These are phyloP conservation scores for Drosophila lutescens DNA, from an alignment of 2,888 invertebrate species.

Conservation along the genomic window DNA sequence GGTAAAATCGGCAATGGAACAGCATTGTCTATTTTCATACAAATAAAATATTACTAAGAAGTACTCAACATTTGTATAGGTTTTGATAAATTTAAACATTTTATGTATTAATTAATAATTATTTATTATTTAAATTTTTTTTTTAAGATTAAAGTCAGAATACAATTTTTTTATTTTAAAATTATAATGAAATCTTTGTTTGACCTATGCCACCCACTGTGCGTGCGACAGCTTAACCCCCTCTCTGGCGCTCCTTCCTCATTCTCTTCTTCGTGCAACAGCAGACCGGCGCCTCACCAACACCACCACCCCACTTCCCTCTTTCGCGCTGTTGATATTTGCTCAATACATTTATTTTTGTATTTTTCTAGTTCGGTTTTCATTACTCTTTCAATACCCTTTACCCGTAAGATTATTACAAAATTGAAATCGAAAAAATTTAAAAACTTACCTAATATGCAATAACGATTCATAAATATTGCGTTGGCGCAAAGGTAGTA, in stretches of 20 bases:
- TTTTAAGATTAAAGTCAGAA: background rate
- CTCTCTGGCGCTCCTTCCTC: constrained; percentile 13
- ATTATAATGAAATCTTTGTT: no score
- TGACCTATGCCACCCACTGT: constrained; percentile 21
- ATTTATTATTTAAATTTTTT: background rate
- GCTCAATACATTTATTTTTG: constrained; percentile 75
- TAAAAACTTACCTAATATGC: no score
- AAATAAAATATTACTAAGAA: background rate
- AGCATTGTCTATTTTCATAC: background rate
- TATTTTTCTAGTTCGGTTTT: constrained; percentile 44
- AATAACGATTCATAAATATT: no score
- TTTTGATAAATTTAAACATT: no score
- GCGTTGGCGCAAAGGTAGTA: no score
- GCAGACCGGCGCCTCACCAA: constrained; percentile 21
- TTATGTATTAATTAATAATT: no score
- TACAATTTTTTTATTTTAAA: no score
- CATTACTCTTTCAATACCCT: background rate
- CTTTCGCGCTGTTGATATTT: constrained; percentile 61
- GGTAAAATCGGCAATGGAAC: constrained; percentile 3
- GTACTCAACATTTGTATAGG: no score
- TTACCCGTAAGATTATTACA: no score
- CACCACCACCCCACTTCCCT: constrained; percentile 3
- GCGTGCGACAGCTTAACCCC: constrained; percentile 17
- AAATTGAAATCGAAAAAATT: no score
- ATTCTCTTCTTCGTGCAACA: constrained; percentile 11